Percentiles rank a stretch among this genome's conserved stretches.
phyloP scores from a whole-genome alignment of 1,140 invertebrate species.

The Drosophila pseudoananassae region DNA sequence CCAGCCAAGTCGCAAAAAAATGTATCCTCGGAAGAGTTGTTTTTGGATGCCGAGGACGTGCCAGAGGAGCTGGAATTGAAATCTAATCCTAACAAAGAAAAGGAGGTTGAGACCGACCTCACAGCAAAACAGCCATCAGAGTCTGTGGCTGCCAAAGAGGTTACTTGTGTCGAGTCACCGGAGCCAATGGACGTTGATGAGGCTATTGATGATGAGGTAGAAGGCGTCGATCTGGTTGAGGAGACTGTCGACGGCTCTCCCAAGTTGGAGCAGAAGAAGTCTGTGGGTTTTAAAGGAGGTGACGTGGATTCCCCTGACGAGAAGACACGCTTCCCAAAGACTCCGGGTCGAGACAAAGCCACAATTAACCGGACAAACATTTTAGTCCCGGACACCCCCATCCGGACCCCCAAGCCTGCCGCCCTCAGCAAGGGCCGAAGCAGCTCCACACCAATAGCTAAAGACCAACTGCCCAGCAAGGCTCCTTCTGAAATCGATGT shows the following conservation, averaged over 20 bases:
- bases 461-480: slow-evolving; percentile 2
- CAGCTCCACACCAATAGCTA: slow-evolving; percentile 62
- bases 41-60: slow-evolving; percentile 10
- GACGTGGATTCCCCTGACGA: slow-evolving; percentile 1
- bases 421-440: slow-evolving; percentile 34
- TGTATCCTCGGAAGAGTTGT: slow-evolving; percentile 7
- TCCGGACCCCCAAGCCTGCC: slow-evolving; percentile 5
- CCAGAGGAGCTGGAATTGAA: not conserved
- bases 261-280: slow-evolving; percentile 15
- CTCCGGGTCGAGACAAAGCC: slow-evolving; percentile 44
- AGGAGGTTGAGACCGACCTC: too few relatives aligned
- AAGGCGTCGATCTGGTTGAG: not conserved
- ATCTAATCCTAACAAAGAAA: too few relatives aligned
- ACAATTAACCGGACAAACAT: not conserved
- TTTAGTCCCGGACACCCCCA: not conserved
- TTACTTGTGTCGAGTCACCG: not conserved
- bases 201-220: not conserved
- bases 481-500: slow-evolving; percentile 50
- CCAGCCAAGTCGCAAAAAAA: not conserved
- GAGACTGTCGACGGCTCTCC: not conserved
- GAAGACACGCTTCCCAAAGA: slow-evolving; percentile 64
- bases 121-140: too few relatives aligned
- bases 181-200: slow-evolving; percentile 5
- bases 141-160: too few relatives aligned
- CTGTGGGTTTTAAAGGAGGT: slow-evolving; percentile 39